Evolutionary conservation across 2,888 invertebrate genomes (phyloP).

Genomic region (Macropis europaea): DNA sequence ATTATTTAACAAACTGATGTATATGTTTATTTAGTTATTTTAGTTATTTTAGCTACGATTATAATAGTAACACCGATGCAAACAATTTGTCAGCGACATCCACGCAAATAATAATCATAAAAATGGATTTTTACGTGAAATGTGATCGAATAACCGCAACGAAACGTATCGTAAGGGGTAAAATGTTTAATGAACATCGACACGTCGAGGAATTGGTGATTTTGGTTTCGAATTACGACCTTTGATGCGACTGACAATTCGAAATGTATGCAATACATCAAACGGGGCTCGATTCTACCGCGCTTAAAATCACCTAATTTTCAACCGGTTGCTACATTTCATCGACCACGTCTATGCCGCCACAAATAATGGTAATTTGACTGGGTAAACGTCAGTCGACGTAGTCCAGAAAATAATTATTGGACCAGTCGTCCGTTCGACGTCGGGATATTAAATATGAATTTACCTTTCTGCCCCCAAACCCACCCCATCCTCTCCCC

Average conservation of each 20-base stretch:
- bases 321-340: slow-evolving; percentile 42
- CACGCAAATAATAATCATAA: too few species aligned
- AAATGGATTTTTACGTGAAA: background rate
- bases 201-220: slow-evolving; percentile 23
- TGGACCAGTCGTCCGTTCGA: slow-evolving; percentile 22
- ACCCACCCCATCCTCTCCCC: too few species aligned
- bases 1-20: too few species aligned
- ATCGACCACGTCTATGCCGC: slow-evolving; percentile 13
- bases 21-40: too few species aligned
- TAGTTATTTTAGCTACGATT: too few species aligned
- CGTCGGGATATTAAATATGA: slow-evolving; percentile 44
- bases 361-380: slow-evolving; percentile 50
- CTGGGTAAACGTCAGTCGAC: slow-evolving; percentile 38
- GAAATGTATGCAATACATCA: slow-evolving; percentile 34
- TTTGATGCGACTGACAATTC: slow-evolving; percentile 42
- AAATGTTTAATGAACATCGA: slow-evolving; percentile 16
- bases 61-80: too few species aligned
- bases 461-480: slow-evolving; percentile 32
- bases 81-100: too few species aligned
- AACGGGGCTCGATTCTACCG: slow-evolving; percentile 23
- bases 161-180: background rate
- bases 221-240: slow-evolving; percentile 36
- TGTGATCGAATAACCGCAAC: background rate
- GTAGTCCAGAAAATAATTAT: slow-evolving; percentile 52
- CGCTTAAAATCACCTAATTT: slow-evolving; percentile 52